These are phyloP conservation scores for Benthosema pterotum DNA, from an alignment of 2,797 vertebrate species.

Conservation along the genomic window DNA sequence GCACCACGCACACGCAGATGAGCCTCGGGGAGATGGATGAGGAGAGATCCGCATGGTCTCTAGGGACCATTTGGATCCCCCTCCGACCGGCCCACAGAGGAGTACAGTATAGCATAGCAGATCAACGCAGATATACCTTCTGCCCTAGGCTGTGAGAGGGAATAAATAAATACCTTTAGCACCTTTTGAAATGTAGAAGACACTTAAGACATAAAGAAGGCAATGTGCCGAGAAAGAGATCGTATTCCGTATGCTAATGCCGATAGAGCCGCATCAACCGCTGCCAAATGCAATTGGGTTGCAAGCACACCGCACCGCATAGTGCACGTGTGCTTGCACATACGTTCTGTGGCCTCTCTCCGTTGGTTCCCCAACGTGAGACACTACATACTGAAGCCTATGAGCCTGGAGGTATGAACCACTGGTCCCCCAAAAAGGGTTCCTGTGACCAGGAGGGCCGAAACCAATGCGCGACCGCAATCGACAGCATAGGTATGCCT, in stretches of 20 bases:
- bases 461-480: too few species aligned
- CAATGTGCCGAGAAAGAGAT: constrained; percentile 25
- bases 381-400: too few species aligned
- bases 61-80: constrained; percentile 50
- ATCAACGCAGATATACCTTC: constrained; percentile 53
- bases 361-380: too few species aligned
- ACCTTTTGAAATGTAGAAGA: constrained; percentile 64
- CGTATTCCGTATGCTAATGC: constrained; percentile 1
- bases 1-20: constrained; percentile 46
- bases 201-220: constrained; percentile 43
- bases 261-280: constrained; percentile 24
- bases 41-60: constrained; percentile 12
- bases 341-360: too few species aligned
- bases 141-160: constrained; percentile 54
- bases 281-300: too few species aligned
- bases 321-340: too few species aligned
- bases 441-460: too few species aligned
- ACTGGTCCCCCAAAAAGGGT: too few species aligned
- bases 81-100: constrained; percentile 55
- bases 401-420: too few species aligned
- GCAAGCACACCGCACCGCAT: too few species aligned
- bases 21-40: constrained; percentile 63
- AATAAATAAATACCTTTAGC: constrained; percentile 5
- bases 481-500: too few species aligned
- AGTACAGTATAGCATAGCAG: constrained; percentile 52